Conservation (phyloP, 2,797 vertebrate species). For the Remorina albescens region DNA sequence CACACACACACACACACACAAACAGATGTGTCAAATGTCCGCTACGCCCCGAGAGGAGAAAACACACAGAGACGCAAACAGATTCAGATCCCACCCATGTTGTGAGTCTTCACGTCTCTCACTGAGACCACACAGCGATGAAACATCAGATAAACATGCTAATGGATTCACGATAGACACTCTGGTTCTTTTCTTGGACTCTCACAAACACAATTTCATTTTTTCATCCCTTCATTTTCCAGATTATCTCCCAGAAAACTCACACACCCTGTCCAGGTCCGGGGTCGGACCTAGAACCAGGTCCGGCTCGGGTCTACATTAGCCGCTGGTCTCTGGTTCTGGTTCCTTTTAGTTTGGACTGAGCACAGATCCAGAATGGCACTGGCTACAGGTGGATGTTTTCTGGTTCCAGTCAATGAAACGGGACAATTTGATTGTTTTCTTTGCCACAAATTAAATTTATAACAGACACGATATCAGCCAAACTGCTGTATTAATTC, state of each 20-base stretch:
- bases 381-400: too few species aligned
- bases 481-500: too few species aligned
- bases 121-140: conserved; percentile 3
- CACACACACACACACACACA: conserved; percentile 14
- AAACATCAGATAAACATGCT: not conserved
- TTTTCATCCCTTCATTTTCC: not conserved
- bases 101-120: conserved; percentile 53
- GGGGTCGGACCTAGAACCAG: too few species aligned
- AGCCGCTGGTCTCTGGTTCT: not conserved
- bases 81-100: conserved; percentile 29
- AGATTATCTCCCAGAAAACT: too few species aligned
- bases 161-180: too few species aligned
- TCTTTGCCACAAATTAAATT: too few species aligned
- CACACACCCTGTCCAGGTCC: too few species aligned
- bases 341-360: too few species aligned
- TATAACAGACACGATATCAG: too few species aligned
- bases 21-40: conserved; percentile 25
- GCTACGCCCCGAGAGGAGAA: conserved; percentile 21
- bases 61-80: not conserved
- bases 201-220: not conserved
- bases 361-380: too few species aligned
- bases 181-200: not conserved
- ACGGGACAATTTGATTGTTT: too few species aligned
- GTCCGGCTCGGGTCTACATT: not conserved
- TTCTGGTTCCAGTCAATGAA: too few species aligned